Evolutionary conservation across 2,888 invertebrate genomes (phyloP), one percentile per base, ranked within the genome.

Genomic region (Margaritifera margaritifera): DNA sequence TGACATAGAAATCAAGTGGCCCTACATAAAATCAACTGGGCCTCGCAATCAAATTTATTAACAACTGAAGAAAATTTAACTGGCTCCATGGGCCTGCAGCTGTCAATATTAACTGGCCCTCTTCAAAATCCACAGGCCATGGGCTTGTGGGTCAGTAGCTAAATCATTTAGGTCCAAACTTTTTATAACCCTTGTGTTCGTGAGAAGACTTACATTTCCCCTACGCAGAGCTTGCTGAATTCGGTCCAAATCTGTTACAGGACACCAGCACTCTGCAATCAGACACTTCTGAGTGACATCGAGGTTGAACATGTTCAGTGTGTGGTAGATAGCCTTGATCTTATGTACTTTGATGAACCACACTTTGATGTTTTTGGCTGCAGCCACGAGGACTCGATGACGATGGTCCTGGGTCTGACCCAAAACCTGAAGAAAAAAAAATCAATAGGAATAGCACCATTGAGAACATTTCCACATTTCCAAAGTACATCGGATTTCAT

Each of bases 261-360:
- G 98, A 89, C 96, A 98, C 99, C 96, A 99, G 90, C 98, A 98
- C 91, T 99, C 99, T 19, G 99, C 99, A 87, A 99, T 99, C 84
- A 99, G 92, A 91, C 99, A 99, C 91, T 99, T 99, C 91, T 99
- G 98, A 0, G 99, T 99, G n/a, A 99, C 99, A 90, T 99, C 99
- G 92, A 99, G 92, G 91, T 99, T 99, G 92, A 99, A 99, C 88
- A 98, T 92, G 92, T 99, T 99, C 86, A 99, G 91, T 0, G 98
- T 99, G 91, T 98, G 97, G 91, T 99, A 99, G 89, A 99, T 99
- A 24, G 99, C 99, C 91, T 99, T 99, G 90, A 99, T 99, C 92
- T 99, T 99, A 85, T 97, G 94, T 65, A 99, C 99, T 92, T 99
- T 99, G 75, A 98, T 95, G 67, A 87, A 87, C 99, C 99, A 99